Conservation (phyloP, 2,113 vertebrate genomes). For the Ictidomys tridecemlineatus region DNA sequence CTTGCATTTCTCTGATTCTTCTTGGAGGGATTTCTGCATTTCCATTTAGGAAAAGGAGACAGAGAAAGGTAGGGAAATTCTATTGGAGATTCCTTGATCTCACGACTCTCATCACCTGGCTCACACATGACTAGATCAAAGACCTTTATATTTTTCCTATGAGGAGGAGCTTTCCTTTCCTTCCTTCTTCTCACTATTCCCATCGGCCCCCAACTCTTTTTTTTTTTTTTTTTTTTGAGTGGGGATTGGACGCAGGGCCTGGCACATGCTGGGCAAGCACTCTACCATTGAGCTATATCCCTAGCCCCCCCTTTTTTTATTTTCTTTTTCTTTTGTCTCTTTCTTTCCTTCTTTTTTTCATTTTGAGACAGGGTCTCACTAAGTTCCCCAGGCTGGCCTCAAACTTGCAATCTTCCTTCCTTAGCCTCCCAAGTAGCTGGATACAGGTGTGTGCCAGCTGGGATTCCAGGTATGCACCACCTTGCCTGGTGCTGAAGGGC, state of each 20-base stretch:
- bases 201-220: too few species aligned
- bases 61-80: background rate
- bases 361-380: background rate
- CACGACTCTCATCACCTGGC: background rate
- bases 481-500: background rate
- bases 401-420: background rate
- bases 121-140: background rate
- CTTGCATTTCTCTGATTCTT: background rate
- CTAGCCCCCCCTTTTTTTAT: background rate
- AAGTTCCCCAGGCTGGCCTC: background rate
- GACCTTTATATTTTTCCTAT: conserved; percentile 5
- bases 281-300: background rate
- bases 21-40: conserved; percentile 21
- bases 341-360: too few species aligned
- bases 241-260: background rate
- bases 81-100: background rate
- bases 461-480: background rate
- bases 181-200: too few species aligned
- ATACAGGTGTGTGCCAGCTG: too few species aligned
- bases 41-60: background rate
- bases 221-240: background rate
- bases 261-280: background rate
- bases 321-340: background rate
- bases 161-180: background rate
- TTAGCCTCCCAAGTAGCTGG: background rate